A percentile compares a stretch with the other conserved stretches of the same genome.
phyloP scores from a whole-genome alignment of 2,888 invertebrate genomes.

The Callosobruchus maculatus region DNA sequence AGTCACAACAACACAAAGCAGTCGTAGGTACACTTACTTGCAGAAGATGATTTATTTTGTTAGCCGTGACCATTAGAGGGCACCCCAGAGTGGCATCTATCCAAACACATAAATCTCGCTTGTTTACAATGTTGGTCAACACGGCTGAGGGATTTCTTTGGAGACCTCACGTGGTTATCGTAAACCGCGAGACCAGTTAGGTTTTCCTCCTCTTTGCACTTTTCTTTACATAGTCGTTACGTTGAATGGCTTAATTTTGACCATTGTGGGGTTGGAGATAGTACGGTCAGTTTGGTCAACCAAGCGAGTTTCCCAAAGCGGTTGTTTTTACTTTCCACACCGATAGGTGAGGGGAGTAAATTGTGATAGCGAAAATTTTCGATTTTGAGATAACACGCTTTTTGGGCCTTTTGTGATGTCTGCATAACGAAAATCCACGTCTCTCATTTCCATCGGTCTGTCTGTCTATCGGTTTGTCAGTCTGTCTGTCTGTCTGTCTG shows the following conservation, averaged over 20 bases:
- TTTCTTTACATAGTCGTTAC: neutral
- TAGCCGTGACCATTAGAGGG: conserved; percentile 14
- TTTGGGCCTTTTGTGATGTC: too few relatives aligned
- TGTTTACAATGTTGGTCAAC: conserved; percentile 24
- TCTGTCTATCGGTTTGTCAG: too few relatives aligned
- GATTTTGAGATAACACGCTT: too few relatives aligned
- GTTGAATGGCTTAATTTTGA: neutral
- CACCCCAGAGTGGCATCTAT: conserved; percentile 13
- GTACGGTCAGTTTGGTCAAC: neutral
- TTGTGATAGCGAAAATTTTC: too few relatives aligned
- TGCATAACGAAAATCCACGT: too few relatives aligned
- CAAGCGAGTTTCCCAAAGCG: too few relatives aligned
- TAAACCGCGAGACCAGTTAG: conserved; percentile 20
- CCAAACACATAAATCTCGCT: conserved; percentile 29
- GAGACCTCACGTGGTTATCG: conserved; percentile 29
- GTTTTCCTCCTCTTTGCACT: conserved; percentile 10
- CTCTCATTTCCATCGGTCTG: too few relatives aligned
- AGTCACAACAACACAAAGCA: conserved; percentile 2
- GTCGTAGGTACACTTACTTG: neutral
- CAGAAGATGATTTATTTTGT: conserved; percentile 16
- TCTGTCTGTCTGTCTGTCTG: too few relatives aligned
- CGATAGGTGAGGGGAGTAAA: too few relatives aligned
- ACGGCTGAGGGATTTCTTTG: conserved; percentile 14
- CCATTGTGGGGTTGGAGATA: neutral
- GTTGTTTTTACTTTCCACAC: too few relatives aligned